phyloP scores from a whole-genome alignment of 2,797 vertebrate genomes.

The Phylloscopus collybita region DNA sequence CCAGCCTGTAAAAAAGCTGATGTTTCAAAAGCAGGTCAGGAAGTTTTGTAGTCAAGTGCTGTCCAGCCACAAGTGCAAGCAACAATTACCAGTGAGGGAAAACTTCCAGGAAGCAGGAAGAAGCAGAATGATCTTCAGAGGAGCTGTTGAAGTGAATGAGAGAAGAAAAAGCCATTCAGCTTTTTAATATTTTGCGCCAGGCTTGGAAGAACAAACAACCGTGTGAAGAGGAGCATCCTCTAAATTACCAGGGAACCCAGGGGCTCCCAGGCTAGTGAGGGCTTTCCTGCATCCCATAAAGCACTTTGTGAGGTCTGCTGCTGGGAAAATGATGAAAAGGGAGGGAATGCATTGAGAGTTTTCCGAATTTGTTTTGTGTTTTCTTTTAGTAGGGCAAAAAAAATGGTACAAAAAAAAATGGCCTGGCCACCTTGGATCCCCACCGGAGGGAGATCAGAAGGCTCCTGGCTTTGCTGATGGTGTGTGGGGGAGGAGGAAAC shows the following conservation, averaged over 20 bases:
- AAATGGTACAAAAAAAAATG: background rate
- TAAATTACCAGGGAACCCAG: accelerated
- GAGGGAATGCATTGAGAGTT: background rate
- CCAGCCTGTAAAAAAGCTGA: background rate
- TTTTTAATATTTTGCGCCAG: background rate
- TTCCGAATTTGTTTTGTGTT: background rate
- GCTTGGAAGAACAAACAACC: background rate
- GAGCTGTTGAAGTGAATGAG: background rate
- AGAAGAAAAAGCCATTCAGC: background rate
- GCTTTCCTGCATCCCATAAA: background rate
- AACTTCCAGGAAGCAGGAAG: background rate
- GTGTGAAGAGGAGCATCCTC: background rate
- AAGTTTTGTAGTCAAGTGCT: accelerated
- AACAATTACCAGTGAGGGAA: background rate
- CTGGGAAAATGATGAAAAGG: background rate
- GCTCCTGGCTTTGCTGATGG: background rate
- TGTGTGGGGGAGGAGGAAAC: background rate
- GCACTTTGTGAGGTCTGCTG: background rate
- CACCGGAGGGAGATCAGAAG: background rate
- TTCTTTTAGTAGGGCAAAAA: background rate
- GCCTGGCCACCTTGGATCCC: background rate
- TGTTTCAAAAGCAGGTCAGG: background rate
- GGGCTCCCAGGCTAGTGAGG: background rate
- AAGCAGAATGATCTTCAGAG: background rate
- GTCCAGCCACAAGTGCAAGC: background rate